Percentiles rank a stretch among this genome's conserved stretches.
These are phyloP conservation scores for Acleris laterana DNA, from an alignment of 2,888 invertebrate genomes.

Conservation along the genomic window DNA sequence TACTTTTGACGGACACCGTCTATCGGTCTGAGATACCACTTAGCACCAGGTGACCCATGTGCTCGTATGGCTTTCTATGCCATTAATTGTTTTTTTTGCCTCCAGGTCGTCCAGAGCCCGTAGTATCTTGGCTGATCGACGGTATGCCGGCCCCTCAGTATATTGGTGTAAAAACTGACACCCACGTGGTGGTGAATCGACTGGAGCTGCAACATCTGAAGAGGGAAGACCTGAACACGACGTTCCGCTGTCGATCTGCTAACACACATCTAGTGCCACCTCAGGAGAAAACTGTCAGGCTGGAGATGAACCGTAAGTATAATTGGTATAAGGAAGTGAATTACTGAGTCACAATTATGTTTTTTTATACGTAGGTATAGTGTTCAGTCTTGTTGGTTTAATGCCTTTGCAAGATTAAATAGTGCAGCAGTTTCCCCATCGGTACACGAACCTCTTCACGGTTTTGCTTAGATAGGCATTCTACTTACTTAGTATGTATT, in stretches of 20 bases:
- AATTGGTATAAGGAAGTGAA: not conserved
- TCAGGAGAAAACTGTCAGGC: constrained; percentile 90
- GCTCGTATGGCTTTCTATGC: too few species aligned
- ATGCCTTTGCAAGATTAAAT: too few species aligned
- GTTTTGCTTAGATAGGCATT: too few species aligned
- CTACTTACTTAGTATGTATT: too few species aligned
- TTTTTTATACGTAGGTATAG: not conserved
- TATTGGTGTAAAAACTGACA: constrained; percentile 87
- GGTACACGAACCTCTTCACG: too few species aligned
- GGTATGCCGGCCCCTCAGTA: constrained; percentile 88
- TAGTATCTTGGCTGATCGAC: constrained; percentile 92
- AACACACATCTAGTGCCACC: constrained; percentile 94
- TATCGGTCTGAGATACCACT: too few species aligned
- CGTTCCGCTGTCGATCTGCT: constrained; percentile 93
- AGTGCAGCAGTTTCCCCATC: too few species aligned
- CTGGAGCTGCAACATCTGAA: constrained; percentile 89
- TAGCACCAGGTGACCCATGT: too few species aligned
- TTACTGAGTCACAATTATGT: not conserved
- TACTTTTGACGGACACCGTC: too few species aligned
- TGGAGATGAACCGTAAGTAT: constrained; percentile 91
- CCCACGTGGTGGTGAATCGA: constrained; percentile 91
- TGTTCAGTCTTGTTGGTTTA: too few species aligned
- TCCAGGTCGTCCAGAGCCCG: constrained; percentile 91
- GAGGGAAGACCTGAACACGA: constrained; percentile 92
- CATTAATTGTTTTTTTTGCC: not conserved